These are phyloP conservation scores for Centropus bengalensis DNA, from an alignment of 2,113 vertebrate species.

Conservation along the genomic window DNA sequence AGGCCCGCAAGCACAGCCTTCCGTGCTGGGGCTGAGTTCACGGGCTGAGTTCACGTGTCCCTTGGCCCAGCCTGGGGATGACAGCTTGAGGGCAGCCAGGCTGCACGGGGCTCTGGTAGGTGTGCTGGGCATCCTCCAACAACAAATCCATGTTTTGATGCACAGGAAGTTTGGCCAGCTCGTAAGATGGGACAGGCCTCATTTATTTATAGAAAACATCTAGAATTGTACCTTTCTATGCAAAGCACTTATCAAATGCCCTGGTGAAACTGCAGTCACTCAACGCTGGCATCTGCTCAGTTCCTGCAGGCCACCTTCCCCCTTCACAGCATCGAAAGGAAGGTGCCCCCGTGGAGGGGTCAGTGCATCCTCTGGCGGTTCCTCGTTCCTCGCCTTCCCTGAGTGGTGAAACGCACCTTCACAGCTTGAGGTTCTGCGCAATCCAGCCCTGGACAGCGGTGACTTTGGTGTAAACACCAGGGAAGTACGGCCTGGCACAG, in stretches of 20 bases:
- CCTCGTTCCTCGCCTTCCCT: neutral
- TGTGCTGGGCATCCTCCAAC: neutral
- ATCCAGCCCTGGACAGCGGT: constrained; percentile 89
- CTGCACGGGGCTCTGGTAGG: neutral
- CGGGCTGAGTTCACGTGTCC: neutral
- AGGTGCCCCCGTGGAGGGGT: neutral
- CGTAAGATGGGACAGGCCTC: neutral
- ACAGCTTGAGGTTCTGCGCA: constrained; percentile 81
- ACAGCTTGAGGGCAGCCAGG: neutral
- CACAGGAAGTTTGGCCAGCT: neutral
- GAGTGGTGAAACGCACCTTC: constrained; percentile 37
- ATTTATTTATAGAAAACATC: constrained; percentile 68
- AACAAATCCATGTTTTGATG: neutral
- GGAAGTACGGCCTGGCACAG: constrained; percentile 87
- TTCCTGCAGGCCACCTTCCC: neutral
- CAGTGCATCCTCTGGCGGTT: neutral
- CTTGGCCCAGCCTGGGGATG: neutral
- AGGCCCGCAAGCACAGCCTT: neutral
- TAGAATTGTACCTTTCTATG: neutral
- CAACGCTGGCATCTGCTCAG: neutral
- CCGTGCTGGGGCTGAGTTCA: neutral
- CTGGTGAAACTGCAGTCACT: neutral
- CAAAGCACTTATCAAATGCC: neutral
- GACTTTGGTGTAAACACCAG: constrained; percentile 91
- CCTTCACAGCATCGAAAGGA: neutral